Base-by-base conservation (phyloP, 1,140 invertebrate species). In the Lordiphosa mommai region DNA sequence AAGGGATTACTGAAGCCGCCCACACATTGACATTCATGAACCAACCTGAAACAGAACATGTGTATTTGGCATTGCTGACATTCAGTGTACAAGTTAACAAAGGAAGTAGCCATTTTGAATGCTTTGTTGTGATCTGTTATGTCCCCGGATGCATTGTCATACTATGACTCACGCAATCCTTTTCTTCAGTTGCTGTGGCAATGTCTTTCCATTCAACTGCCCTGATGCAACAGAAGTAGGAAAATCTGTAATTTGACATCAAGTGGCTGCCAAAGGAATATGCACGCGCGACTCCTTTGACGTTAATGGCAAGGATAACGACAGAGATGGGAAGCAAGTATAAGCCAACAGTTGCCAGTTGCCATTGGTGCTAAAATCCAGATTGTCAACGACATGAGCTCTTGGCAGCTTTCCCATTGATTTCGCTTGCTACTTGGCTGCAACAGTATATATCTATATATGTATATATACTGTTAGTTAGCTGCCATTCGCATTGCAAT, bases 261-360 rank as follows among this genome's bases (percentile, higher is more conserved):
- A 13, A 41, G n/a, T 2, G 34, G 34, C 34, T 13, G 34, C 10
- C 9, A 23, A 3, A 3, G 10, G 6, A 43, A 27, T 12, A 8
- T 43, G 10, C 10, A 13, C 6, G 10, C 20, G 32, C 46, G 7
- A 34, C 4, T 12, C 8, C 10, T 36, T 48, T 5, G 32, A 48
- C 32, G 5, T 16, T 34, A 48, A 48, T 48, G 46, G 32, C 17
- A 34, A 10, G n/a, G 32, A 48, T 48, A 34, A 48, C 17, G 30
- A 1, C 32, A 3, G 4, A 34, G 14, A 12, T 34, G 8, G n/a
- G 8, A n/a, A 48, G 3, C 8, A 12, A 13, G 17, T 16, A 2
- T 34, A 16, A 23, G n/a, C 32, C 10, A 33, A 32, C 30, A 32
- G 20, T 43, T 6, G 13, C n/a, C n/a, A 20, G 16, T 10, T 20